phyloP scores from a whole-genome alignment of 1,140 invertebrate species.

The Dicyema japonicum region DNA sequence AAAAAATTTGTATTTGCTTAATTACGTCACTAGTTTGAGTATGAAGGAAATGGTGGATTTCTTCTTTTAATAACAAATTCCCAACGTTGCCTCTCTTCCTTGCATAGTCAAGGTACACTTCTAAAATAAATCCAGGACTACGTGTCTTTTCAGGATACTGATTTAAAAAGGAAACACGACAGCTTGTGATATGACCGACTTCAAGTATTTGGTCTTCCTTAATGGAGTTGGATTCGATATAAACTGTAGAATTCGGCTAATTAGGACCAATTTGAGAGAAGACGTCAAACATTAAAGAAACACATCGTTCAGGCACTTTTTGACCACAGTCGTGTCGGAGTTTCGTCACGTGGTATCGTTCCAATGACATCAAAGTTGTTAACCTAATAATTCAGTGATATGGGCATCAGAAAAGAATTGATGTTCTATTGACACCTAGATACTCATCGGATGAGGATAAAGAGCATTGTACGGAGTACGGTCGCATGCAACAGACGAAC shows the following conservation, averaged over 20 bases:
- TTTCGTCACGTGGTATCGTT: constrained; percentile 85
- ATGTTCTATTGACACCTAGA: too few species aligned
- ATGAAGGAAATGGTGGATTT: constrained; percentile 63
- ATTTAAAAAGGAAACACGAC: constrained; percentile 97
- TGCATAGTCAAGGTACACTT: constrained; percentile 66
- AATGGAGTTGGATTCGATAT: constrained; percentile 97
- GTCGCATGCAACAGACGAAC: constrained; percentile 89
- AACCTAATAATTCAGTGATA: too few species aligned
- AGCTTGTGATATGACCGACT: constrained; percentile 77
- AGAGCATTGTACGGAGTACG: constrained; percentile 96
- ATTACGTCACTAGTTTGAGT: constrained; percentile 44
- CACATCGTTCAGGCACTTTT: constrained; percentile 83
- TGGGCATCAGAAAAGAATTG: too few species aligned
- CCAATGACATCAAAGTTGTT: too few species aligned
- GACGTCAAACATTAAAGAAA: constrained; percentile 82
- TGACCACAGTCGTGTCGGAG: constrained; percentile 95
- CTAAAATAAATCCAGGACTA: too few species aligned
- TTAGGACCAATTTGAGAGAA: constrained; percentile 74
- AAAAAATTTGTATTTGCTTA: constrained; percentile 94
- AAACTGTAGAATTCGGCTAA: constrained; percentile 72
- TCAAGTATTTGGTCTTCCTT: constrained; percentile 67
- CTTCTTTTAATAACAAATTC: constrained; percentile 94
- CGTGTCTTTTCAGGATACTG: constrained; percentile 47
- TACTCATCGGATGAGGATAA: constrained; percentile 99
- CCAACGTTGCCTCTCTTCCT: constrained; percentile 85